These are phyloP conservation scores for Aptenodytes forsteri DNA, from an alignment of 2,113 vertebrate genomes.

Conservation along the genomic window DNA sequence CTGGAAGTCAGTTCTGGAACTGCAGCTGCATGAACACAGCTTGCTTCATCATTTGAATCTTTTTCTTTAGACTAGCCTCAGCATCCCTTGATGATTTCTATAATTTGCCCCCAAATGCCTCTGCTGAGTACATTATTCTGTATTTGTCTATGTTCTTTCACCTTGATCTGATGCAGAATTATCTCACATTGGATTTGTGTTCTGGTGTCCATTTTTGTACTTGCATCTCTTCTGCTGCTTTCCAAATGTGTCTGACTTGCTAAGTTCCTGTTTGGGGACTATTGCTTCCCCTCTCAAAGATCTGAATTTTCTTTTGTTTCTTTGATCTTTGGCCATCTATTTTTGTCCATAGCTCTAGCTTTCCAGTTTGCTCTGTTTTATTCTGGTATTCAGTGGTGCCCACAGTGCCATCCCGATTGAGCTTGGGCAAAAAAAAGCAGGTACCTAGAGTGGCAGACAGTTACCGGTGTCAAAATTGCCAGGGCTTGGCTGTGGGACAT, in stretches of 20 bases:
- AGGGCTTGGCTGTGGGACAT: not conserved
- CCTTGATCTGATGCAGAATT: not conserved
- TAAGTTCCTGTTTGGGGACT: not conserved
- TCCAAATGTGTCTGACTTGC: not conserved
- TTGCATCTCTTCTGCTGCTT: not conserved
- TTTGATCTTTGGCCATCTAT: not conserved
- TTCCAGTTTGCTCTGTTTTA: not conserved
- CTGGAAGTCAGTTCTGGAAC: not conserved
- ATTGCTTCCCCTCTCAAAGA: not conserved
- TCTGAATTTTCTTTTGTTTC: not conserved
- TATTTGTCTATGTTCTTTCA: not conserved
- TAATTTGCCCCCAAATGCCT: not conserved
- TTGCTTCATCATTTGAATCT: not conserved
- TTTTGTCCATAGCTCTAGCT: not conserved
- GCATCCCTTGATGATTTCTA: not conserved
- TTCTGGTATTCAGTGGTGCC: not conserved
- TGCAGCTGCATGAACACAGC: not conserved
- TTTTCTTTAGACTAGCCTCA: not conserved
- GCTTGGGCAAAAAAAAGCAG: not conserved
- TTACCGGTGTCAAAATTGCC: not conserved
- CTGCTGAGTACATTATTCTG: not conserved
- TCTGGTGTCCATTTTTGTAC: not conserved
- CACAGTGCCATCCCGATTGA: not conserved
- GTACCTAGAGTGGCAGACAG: not conserved
- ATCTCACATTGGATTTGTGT: not conserved